Evolutionary conservation across 2,113 vertebrate genomes (phyloP).

Genomic region (Leptocoma aspasia): DNA sequence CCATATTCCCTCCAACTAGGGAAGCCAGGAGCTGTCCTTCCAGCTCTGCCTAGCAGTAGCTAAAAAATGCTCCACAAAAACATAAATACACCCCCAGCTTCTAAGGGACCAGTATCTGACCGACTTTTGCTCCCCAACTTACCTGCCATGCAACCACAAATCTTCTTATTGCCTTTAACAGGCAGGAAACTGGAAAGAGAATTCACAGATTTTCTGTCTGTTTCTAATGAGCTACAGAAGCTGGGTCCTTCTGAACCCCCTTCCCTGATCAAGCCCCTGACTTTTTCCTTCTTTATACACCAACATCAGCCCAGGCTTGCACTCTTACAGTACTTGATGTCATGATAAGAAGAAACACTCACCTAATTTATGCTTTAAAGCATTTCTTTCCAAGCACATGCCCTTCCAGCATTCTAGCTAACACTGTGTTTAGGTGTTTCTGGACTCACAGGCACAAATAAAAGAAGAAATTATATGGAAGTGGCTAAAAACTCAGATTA

Average conservation of each 20-base stretch:
- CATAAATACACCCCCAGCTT: background rate
- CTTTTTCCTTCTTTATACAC: background rate
- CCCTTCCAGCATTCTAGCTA: background rate
- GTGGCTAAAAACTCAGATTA: background rate
- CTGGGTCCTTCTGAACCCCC: accelerated
- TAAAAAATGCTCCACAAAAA: background rate
- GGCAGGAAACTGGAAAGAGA: background rate
- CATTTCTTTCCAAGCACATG: background rate
- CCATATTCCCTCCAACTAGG: too few relatives aligned
- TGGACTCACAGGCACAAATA: background rate
- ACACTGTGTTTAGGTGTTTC: background rate
- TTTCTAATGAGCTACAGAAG: background rate
- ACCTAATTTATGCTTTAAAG: background rate
- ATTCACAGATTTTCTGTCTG: background rate
- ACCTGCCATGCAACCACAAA: background rate
- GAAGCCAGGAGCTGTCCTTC: background rate
- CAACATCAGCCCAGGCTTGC: background rate
- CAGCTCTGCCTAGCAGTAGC: background rate
- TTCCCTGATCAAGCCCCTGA: background rate
- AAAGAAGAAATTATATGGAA: background rate
- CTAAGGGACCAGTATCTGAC: background rate
- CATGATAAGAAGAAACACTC: background rate
- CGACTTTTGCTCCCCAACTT: background rate
- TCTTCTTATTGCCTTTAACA: background rate
- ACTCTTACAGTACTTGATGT: background rate